Conservation (phyloP, 2,888 invertebrate species). For the Lasioglossum figueresi region DNA sequence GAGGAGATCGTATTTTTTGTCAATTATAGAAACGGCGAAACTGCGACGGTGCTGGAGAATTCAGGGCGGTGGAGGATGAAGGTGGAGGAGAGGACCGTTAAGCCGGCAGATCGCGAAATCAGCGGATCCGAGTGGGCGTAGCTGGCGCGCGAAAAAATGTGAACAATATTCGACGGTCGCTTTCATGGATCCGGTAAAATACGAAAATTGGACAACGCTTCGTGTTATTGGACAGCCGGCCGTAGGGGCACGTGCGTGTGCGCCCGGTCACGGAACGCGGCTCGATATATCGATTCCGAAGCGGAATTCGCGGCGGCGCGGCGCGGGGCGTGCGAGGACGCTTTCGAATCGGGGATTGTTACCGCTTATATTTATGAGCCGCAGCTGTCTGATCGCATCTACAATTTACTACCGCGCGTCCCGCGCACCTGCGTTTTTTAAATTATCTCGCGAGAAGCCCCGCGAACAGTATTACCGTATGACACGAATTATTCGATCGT, state of each 20-base stretch:
- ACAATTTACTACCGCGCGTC: slow-evolving; percentile 59
- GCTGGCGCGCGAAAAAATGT: slow-evolving; percentile 14
- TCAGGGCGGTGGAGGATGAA: rapidly evolving
- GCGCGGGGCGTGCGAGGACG: slow-evolving; percentile 36
- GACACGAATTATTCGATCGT: slow-evolving; percentile 39
- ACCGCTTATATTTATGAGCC: slow-evolving; percentile 61
- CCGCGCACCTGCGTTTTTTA: slow-evolving; percentile 57
- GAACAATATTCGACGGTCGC: slow-evolving; percentile 24
- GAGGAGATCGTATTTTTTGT: slow-evolving; percentile 3
- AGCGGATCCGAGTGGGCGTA: slow-evolving; percentile 8
- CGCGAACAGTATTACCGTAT: slow-evolving; percentile 36
- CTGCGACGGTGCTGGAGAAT: background rate
- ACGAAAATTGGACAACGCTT: slow-evolving; percentile 57
- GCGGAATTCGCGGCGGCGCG: slow-evolving; percentile 29
- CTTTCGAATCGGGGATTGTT: slow-evolving; percentile 55
- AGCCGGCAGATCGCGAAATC: slow-evolving; percentile 31
- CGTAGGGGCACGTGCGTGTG: slow-evolving; percentile 18
- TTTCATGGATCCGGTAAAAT: slow-evolving; percentile 48
- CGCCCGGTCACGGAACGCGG: slow-evolving; percentile 22
- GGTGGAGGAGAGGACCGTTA: background rate
- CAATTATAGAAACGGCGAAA: slow-evolving; percentile 1
- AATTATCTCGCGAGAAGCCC: slow-evolving; percentile 50
- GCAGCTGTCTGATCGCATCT: slow-evolving; percentile 62
- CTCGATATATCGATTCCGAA: slow-evolving; percentile 47
- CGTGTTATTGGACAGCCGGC: slow-evolving; percentile 41